Base-by-base conservation (phyloP, 2,888 invertebrate genomes). In the Lymantria dispar region DNA sequence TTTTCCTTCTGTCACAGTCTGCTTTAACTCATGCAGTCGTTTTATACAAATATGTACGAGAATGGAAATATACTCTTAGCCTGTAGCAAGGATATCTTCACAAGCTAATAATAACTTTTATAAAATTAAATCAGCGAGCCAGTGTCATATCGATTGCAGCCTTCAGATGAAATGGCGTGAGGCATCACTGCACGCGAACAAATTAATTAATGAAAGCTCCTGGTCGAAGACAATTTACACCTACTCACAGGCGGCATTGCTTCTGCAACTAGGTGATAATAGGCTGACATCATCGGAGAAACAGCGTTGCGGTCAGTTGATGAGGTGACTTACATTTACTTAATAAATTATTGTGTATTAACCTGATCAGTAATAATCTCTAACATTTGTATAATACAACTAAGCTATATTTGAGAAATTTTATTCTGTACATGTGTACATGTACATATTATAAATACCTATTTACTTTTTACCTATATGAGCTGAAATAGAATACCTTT, bases 211-310 rank as follows among this genome's bases (percentile, higher is more conserved):
- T 48, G 94, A 96, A 63, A 98, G 97, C 74, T 94, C 95, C 47
- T 99, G 99, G 99, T 98, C 98, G 1, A 94, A 94, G 48, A 96
- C 98, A 1, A 96, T 98, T 48, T 98, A 98, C 82, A 95, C 95
- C 43, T 99, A 98, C 85, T 96, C 97, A 70, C 95, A 96, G 72
- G 98, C 97, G 0, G 94, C 95, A 0, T 94, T 98, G 72, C 92
- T 98, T 76, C 89, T 96, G 61, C 96, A 97, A 94, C 90, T 94
- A 54, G 33, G 33, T 33, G 92, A 93, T 9, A 88, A 92, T 29
- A 54, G 64, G 0, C 54, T 76, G 5, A 65, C 67, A 1, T 76
- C 92, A 15, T 84, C 90, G 3, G 93, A 94, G 60, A 82, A 83
- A 46, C 84, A 88, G 22, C 92, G 93, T 43, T 91, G 96, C 45